Conservation (phyloP, 2,113 vertebrate genomes). For the Electrona antarctica region DNA sequence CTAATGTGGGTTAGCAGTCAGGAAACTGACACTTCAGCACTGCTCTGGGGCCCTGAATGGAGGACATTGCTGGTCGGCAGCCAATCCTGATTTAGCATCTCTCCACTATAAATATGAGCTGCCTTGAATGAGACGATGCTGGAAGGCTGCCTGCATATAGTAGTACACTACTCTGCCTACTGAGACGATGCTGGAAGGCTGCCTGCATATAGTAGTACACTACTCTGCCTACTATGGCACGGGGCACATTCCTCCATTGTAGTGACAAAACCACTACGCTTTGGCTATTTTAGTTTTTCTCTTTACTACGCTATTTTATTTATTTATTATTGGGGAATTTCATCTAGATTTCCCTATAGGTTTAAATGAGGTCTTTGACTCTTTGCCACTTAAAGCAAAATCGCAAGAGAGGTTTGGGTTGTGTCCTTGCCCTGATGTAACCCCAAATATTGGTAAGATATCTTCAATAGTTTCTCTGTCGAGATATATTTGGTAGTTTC, state of each 20-base stretch:
- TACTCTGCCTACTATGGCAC: conserved; percentile 48
- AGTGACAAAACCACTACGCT: too few species aligned
- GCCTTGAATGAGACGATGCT: conserved; percentile 75
- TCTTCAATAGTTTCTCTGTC: too few species aligned
- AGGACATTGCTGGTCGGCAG: conserved; percentile 73
- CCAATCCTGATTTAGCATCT: conserved; percentile 77
- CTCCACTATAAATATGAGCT: conserved; percentile 77
- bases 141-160: conserved; percentile 63
- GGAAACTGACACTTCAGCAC: conserved; percentile 59
- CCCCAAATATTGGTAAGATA: too few species aligned
- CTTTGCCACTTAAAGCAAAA: too few species aligned
- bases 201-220: conserved; percentile 62
- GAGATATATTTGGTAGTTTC: too few species aligned
- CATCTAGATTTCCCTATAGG: too few species aligned
- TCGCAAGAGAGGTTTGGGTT: too few species aligned
- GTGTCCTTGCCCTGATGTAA: too few species aligned
- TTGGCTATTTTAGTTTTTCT: too few species aligned
- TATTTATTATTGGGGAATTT: too few species aligned
- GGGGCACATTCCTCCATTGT: conserved; percentile 34
- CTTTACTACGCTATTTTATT: too few species aligned
- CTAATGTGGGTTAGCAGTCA: conserved; percentile 67
- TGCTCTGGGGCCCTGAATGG: conserved; percentile 68
- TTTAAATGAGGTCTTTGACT: too few species aligned
- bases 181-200: conserved; percentile 72
- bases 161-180: conserved; percentile 56